These are phyloP conservation scores for Anguilla rostrata DNA, from an alignment of 2,113 vertebrate species.

Conservation along the genomic window DNA sequence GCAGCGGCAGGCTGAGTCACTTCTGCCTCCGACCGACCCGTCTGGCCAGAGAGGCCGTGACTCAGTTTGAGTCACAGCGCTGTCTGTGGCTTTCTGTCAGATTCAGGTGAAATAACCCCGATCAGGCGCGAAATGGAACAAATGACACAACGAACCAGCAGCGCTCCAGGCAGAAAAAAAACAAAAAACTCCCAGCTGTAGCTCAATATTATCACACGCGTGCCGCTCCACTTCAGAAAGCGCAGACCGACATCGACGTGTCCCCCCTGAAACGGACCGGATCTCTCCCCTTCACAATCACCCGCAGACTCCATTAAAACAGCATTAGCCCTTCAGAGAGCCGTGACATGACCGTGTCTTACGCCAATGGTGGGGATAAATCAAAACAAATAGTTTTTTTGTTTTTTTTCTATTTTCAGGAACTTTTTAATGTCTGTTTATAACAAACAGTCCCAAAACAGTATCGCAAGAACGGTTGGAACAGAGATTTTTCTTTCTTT, in stretches of 20 bases:
- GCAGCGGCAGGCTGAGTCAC: background rate
- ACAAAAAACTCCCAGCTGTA: background rate
- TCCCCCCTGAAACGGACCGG: background rate
- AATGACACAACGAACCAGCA: background rate
- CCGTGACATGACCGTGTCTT: background rate
- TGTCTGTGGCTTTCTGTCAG: background rate
- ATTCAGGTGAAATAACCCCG: background rate
- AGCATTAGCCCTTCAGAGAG: background rate
- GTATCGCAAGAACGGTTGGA: slow-evolving; percentile 18
- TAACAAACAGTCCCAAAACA: slow-evolving; percentile 21
- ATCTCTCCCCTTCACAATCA: background rate
- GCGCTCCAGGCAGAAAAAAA: background rate
- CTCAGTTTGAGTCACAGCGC: background rate
- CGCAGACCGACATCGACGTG: background rate
- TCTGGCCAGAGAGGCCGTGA: background rate
- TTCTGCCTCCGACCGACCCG: background rate
- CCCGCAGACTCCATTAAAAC: background rate
- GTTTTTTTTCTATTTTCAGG: background rate
- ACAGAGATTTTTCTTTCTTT: slow-evolving; percentile 8
- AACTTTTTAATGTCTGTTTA: slow-evolving; percentile 24
- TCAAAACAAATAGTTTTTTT: background rate
- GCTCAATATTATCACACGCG: background rate
- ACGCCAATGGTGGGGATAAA: background rate
- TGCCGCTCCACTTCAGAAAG: background rate
- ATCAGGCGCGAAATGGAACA: background rate